phyloP scores from a whole-genome alignment of 2,888 invertebrate genomes.

The Xylocampa areola region DNA sequence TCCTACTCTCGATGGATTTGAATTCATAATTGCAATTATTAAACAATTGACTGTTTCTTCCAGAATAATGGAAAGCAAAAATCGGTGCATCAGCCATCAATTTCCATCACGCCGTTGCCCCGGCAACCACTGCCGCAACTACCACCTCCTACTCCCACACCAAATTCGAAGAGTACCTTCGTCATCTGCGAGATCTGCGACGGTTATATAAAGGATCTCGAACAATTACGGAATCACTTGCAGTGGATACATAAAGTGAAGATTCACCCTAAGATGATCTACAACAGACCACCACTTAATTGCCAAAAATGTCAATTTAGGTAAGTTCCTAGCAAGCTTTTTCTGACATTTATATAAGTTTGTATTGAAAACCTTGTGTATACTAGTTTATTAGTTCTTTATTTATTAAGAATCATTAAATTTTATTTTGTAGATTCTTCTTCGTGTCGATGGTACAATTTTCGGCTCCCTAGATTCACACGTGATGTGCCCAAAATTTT shows the following conservation, averaged over 20 bases:
- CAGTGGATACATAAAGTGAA: slow-evolving; percentile 99
- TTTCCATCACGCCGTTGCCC: slow-evolving; percentile 96
- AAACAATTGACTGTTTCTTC: slow-evolving; percentile 39
- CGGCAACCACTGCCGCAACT: slow-evolving; percentile 82
- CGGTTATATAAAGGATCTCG: slow-evolving; percentile 98
- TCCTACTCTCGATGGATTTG: too few relatives aligned
- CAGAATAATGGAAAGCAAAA: slow-evolving; percentile 72
- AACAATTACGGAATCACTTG: slow-evolving; percentile 98
- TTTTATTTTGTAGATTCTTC: too few relatives aligned
- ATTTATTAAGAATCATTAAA: too few relatives aligned
- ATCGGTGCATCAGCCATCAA: slow-evolving; percentile 93
- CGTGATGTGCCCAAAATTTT: too few relatives aligned
- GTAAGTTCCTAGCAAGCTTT: too few relatives aligned
- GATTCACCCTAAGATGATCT: slow-evolving; percentile 98
- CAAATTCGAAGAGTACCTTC: slow-evolving; percentile 92
- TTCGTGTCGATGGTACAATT: too few relatives aligned
- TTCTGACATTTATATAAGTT: too few relatives aligned
- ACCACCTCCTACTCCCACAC: slow-evolving; percentile 70
- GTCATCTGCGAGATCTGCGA: slow-evolving; percentile 99
- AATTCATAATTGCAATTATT: too few relatives aligned
- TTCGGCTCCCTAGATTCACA: too few relatives aligned
- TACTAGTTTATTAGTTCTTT: too few relatives aligned
- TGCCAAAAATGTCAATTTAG: slow-evolving; percentile 98
- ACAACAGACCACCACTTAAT: slow-evolving; percentile 97
- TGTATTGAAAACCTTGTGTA: too few relatives aligned